phyloP scores from a whole-genome alignment of 2,888 invertebrate species.

The Lasioglossum malachurum region DNA sequence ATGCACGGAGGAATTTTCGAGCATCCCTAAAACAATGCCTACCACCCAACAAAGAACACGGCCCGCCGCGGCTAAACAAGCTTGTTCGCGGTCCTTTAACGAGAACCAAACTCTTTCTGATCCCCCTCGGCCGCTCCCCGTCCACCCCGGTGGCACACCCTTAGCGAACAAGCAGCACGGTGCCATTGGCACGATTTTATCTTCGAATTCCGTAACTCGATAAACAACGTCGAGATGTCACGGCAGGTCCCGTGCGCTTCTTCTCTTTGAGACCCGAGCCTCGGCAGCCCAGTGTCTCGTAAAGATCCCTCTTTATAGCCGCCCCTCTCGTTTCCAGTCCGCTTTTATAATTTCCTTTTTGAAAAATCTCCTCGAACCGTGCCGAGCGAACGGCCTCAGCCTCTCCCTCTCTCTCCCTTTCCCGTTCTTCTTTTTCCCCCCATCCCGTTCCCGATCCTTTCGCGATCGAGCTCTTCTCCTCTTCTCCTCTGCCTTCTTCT shows the following conservation, averaged over 20 bases:
- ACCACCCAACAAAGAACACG: constrained; percentile 39
- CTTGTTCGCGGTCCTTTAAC: constrained; percentile 60
- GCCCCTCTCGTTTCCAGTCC: constrained; percentile 83
- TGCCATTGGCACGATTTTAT: constrained; percentile 65
- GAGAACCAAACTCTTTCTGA: constrained; percentile 49
- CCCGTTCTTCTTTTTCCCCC: constrained; percentile 19
- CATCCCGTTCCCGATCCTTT: constrained; percentile 15
- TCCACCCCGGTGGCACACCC: constrained; percentile 14
- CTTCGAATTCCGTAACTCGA: constrained; percentile 76
- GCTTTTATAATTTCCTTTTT: constrained; percentile 84
- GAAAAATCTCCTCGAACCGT: constrained; percentile 75
- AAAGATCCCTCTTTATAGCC: constrained; percentile 84
- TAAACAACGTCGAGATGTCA: constrained; percentile 75
- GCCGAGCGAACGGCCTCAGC: constrained; percentile 18
- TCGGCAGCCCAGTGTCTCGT: constrained; percentile 80
- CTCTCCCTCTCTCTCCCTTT: neutral
- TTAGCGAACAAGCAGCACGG: constrained; percentile 16
- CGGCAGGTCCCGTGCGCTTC: constrained; percentile 69
- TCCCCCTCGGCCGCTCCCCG: constrained; percentile 7
- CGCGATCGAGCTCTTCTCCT: constrained; percentile 20
- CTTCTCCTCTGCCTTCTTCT: neutral
- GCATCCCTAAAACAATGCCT: constrained; percentile 35
- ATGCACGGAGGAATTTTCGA: neutral
- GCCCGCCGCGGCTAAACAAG: constrained; percentile 47
- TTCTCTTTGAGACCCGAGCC: constrained; percentile 56